A percentile compares a stretch with the other conserved stretches of the same genome.
phyloP scores from a whole-genome alignment of 2,113 vertebrate species.

The Blennius ocellaris region DNA sequence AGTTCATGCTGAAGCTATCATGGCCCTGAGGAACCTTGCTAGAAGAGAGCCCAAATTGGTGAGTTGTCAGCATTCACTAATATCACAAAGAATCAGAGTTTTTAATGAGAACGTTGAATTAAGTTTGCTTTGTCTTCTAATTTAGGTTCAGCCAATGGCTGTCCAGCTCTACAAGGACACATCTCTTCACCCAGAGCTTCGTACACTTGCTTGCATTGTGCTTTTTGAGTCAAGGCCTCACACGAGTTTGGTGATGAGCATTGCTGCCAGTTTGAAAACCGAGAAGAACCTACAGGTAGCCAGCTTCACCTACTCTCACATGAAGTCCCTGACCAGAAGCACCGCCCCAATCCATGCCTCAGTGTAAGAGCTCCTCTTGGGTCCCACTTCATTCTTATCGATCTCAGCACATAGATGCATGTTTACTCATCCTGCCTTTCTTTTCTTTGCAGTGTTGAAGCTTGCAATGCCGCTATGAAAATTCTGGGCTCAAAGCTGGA shows the following conservation, averaged over 20 bases:
- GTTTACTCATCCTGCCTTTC: not conserved
- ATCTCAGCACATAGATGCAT: not conserved
- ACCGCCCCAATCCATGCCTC: constrained; percentile 64
- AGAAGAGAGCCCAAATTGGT: constrained; percentile 83
- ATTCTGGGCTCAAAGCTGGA: constrained; percentile 82
- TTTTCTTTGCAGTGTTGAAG: constrained; percentile 81
- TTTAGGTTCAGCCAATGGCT: constrained; percentile 85
- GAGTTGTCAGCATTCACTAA: not conserved
- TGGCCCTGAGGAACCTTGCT: constrained; percentile 86
- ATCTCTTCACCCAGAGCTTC: constrained; percentile 78
- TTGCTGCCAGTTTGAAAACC: constrained; percentile 81
- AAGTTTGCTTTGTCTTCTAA: constrained; percentile 17
- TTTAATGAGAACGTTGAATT: not conserved
- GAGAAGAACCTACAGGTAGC: constrained; percentile 86
- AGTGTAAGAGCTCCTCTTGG: constrained; percentile 81
- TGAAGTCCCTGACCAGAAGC: constrained; percentile 86
- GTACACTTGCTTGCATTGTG: constrained; percentile 85
- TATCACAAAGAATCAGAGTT: not conserved
- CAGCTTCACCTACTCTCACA: constrained; percentile 87
- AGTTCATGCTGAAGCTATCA: constrained; percentile 83
- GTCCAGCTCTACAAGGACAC: constrained; percentile 85
- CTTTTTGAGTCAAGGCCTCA: constrained; percentile 87
- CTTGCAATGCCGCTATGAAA: constrained; percentile 86
- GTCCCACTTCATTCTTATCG: not conserved
- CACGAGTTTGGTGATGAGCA: constrained; percentile 75